Evolutionary conservation across 1,140 invertebrate genomes (phyloP), one percentile per base, ranked within the genome.

Genomic region (Habropoda laboriosa): DNA sequence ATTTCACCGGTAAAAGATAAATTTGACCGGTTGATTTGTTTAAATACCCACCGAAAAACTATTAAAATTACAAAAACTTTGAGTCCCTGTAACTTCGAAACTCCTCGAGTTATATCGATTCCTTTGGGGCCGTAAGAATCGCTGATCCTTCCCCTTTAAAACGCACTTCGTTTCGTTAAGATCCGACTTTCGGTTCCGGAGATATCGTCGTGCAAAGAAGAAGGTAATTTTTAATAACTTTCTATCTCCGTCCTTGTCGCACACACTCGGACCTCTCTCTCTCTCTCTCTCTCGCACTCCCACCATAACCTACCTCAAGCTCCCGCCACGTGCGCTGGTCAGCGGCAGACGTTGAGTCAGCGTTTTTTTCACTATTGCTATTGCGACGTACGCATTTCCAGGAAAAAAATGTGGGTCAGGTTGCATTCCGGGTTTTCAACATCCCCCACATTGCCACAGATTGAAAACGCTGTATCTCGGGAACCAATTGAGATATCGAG

Each of bases 331-430:
- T 49, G 55, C 27, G 42, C 40, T 49, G 70, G 70, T 61, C 70
- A 73, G 16, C 49, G 40, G 13, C 53, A 32, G 10, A n/a, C 30
- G 30, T n/a, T 24, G 55, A 57, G 27, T 72, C 35, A 42, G 21
- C 27, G 12, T 68, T 24, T 68, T 68, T 68, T n/a, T 18, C 18
- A 51, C 47, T 27, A 13, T 53, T 53, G 12, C 32, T 68, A 68
- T 16, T n/a, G 64, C 21, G 12, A 7, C 27, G 32, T 40, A 68
- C 47, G 32, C 66, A 53, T 51, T 57, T 73, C 42, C n/a, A 40
- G 10, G 53, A 57, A 58, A 32, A n/a, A 32, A 32, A 72, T 58
- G 53, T 72, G 24, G 68, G 68, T 72, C 68, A 72, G 0, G 27
- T 0, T 10, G 21, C 40, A 24, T 30, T 40, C 32, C 16, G 1